These are phyloP conservation scores for Hydrotaea diabolus DNA, from an alignment of 2,888 invertebrate genomes.

Conservation along the genomic window DNA sequence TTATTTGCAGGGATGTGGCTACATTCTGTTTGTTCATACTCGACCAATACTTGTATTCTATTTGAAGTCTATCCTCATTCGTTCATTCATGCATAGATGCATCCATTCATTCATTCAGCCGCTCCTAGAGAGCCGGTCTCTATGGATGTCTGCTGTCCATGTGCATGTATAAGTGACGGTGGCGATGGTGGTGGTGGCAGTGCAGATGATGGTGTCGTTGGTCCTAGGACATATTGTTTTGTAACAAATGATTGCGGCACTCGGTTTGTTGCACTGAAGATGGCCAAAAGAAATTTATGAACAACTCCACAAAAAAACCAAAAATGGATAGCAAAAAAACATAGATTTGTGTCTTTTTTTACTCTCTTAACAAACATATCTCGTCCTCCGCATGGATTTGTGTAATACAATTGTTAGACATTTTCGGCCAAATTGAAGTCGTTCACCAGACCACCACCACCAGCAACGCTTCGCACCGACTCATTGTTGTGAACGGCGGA, in stretches of 20 bases:
- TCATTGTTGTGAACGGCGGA: neutral
- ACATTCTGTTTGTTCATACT: conserved; percentile 21
- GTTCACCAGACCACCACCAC: neutral
- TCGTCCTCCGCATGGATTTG: conserved; percentile 15
- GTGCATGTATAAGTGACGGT: neutral
- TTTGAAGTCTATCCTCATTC: conserved; percentile 59
- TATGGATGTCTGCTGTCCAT: neutral
- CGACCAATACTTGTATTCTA: conserved; percentile 51
- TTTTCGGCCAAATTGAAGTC: conserved; percentile 21
- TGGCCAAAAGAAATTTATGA: conserved; percentile 17
- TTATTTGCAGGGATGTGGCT: neutral
- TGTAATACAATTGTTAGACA: conserved; percentile 47
- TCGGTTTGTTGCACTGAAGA: conserved; percentile 60
- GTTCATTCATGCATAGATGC: conserved; percentile 60
- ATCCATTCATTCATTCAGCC: conserved; percentile 56
- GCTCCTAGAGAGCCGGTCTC: conserved; percentile 8
- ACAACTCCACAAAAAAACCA: conserved; percentile 12
- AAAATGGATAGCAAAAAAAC: conserved; percentile 23
- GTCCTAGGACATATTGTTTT: conserved; percentile 60
- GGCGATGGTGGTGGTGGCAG: neutral
- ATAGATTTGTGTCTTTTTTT: conserved; percentile 59
- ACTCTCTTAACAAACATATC: conserved; percentile 2
- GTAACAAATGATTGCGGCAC: conserved; percentile 65
- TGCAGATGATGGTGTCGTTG: conserved; percentile 6
- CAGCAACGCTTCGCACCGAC: neutral